These are phyloP conservation scores for Drosophila pseudoananassae DNA, from an alignment of 1,140 invertebrate species.

Conservation along the genomic window DNA sequence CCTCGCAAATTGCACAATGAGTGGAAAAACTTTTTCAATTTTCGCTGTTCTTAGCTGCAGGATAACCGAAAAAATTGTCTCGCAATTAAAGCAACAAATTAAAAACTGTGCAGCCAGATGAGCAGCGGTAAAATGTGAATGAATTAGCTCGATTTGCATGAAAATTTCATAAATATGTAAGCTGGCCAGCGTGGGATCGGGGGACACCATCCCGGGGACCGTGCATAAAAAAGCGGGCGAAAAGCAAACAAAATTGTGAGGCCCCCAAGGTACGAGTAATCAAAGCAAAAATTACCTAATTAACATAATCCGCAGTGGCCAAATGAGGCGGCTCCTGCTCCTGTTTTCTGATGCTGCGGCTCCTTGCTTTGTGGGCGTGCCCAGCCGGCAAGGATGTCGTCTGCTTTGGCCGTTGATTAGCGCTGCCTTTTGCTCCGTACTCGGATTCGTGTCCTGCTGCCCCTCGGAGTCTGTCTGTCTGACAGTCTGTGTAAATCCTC, in stretches of 20 bases:
- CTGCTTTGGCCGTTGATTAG: slow-evolving; percentile 68
- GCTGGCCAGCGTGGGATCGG: slow-evolving; percentile 20
- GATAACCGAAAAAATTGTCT: slow-evolving; percentile 21
- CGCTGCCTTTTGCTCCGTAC: slow-evolving; percentile 40
- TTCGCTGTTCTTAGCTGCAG: slow-evolving; percentile 39
- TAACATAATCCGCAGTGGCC: slow-evolving; percentile 82
- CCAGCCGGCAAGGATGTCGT: slow-evolving; percentile 12
- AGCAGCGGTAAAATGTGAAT: slow-evolving; percentile 56
- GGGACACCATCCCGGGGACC: neutral
- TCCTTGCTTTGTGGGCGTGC: slow-evolving; percentile 21
- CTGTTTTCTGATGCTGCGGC: slow-evolving; percentile 29
- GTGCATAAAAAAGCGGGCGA: slow-evolving; percentile 17
- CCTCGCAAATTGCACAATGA: slow-evolving; percentile 7
- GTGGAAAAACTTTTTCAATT: slow-evolving; percentile 52
- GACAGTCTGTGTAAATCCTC: slow-evolving; percentile 57
- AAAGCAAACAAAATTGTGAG: slow-evolving; percentile 56
- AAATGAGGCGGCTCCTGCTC: slow-evolving; percentile 66
- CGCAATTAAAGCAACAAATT: slow-evolving; percentile 51
- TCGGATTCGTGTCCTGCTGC: slow-evolving; percentile 15
- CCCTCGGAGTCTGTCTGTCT: neutral
- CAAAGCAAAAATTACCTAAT: slow-evolving; percentile 83
- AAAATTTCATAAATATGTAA: slow-evolving; percentile 81
- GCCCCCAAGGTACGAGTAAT: slow-evolving; percentile 71
- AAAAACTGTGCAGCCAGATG: slow-evolving; percentile 40
- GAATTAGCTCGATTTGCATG: slow-evolving; percentile 79